phyloP scores from a whole-genome alignment of 2,888 invertebrate genomes.

The Micoletzkya japonica region DNA sequence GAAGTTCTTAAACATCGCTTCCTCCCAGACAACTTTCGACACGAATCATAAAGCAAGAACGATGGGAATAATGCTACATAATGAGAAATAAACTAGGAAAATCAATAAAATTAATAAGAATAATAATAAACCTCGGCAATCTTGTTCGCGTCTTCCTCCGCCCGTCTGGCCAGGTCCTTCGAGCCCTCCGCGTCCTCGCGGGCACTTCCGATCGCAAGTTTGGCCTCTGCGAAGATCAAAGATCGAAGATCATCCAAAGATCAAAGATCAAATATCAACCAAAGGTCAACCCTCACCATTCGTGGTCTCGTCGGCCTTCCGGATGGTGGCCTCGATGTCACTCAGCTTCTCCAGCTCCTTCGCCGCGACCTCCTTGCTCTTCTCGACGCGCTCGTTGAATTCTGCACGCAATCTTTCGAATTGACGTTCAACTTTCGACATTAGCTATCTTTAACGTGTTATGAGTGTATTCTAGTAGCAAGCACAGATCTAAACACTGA shows the following conservation, averaged over 20 bases:
- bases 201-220: conserved; percentile 45
- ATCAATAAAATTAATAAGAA: too few relatives aligned
- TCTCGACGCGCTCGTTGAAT: conserved; percentile 86
- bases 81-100: too few relatives aligned
- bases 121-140: conserved; percentile 37
- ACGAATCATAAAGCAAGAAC: too few relatives aligned
- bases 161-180: conserved; percentile 34
- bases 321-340: conserved; percentile 76
- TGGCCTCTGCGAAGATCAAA: conserved; percentile 35
- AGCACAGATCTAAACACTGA: too few relatives aligned
- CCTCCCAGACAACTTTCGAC: too few relatives aligned
- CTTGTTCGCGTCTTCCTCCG: conserved; percentile 44
- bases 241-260: not conserved
- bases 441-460: not conserved
- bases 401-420: conserved; percentile 70
- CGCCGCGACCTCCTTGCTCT: conserved; percentile 80
- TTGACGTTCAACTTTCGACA: not conserved
- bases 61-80: too few relatives aligned
- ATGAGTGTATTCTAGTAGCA: not conserved
- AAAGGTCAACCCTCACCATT: conserved; percentile 11
- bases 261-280: too few relatives aligned
- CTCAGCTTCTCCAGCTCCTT: conserved; percentile 78
- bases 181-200: conserved; percentile 37
- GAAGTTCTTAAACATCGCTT: too few relatives aligned
- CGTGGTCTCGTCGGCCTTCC: conserved; percentile 76